These are phyloP conservation scores for Ophonus ardosiacus DNA, from an alignment of 2,888 invertebrate genomes.

Conservation along the genomic window DNA sequence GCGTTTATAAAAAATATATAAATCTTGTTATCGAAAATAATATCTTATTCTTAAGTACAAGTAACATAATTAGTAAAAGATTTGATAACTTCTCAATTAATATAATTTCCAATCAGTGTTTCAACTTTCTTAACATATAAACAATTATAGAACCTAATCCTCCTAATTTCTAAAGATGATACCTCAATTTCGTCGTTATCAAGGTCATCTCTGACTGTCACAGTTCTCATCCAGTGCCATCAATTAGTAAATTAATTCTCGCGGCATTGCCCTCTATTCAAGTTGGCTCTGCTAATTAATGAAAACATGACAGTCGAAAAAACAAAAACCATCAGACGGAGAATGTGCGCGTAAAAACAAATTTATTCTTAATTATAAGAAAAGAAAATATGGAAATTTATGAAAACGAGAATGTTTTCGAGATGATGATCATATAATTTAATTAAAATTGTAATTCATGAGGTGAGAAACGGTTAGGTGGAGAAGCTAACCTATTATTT, in stretches of 20 bases:
- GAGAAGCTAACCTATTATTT: conserved; percentile 1
- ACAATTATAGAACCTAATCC: neutral
- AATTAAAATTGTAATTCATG: conserved; percentile 17
- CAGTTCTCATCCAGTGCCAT: conserved; percentile 4
- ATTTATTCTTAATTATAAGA: conserved; percentile 35
- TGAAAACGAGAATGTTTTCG: neutral
- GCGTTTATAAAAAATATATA: no score
- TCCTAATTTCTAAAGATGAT: conserved; percentile 3
- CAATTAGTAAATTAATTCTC: conserved; percentile 34
- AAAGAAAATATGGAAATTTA: conserved; percentile 31
- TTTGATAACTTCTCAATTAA: neutral
- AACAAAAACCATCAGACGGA: conserved; percentile 8
- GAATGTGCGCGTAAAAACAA: conserved; percentile 16
- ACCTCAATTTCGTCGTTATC: conserved; percentile 18
- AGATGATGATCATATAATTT: conserved; percentile 27
- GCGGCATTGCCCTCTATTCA: conserved; percentile 1
- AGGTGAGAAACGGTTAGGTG: conserved; percentile 22
- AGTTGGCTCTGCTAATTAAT: conserved; percentile 14
- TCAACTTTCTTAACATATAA: neutral
- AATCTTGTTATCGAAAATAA: neutral
- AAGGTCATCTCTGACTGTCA: conserved; percentile 23
- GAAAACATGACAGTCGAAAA: conserved; percentile 34
- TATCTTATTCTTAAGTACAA: neutral
- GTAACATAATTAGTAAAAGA: neutral
- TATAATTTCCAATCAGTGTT: neutral